Percentiles rank a stretch among this genome's conserved stretches.
phyloP scores from a whole-genome alignment of 2,113 vertebrate genomes.

The Archilochus colubris region DNA sequence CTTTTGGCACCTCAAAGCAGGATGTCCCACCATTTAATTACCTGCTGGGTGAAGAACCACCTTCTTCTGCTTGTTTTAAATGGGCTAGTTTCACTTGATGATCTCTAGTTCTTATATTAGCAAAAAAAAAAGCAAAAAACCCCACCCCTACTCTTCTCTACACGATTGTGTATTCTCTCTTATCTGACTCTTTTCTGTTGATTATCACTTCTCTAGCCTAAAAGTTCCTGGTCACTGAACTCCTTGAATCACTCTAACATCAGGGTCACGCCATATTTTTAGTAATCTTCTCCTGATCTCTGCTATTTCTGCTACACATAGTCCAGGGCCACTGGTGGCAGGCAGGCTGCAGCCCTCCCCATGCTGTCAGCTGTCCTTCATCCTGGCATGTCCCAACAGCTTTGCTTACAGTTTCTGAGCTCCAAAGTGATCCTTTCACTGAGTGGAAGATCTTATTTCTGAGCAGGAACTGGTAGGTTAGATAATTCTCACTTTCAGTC shows the following conservation, averaged over 20 bases:
- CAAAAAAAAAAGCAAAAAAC: not conserved
- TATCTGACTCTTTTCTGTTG: not conserved
- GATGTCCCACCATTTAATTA: not conserved
- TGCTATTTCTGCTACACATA: not conserved
- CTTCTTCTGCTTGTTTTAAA: not conserved
- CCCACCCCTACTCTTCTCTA: not conserved
- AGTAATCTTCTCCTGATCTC: not conserved
- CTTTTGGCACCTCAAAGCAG: not conserved
- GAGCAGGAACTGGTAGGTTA: not conserved
- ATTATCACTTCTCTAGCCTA: not conserved
- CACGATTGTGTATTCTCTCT: not conserved
- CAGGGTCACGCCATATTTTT: not conserved
- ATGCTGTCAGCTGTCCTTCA: fast-evolving
- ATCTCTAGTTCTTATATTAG: slow-evolving; percentile 3
- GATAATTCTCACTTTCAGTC: not conserved
- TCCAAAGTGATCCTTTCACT: not conserved
- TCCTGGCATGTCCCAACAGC: not conserved
- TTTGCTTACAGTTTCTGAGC: not conserved
- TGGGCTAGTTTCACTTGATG: not conserved
- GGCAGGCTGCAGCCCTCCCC: not conserved
- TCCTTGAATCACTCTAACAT: not conserved
- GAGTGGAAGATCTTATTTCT: not conserved
- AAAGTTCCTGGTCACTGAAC: not conserved
- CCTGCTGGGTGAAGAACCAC: not conserved
- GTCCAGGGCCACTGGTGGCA: fast-evolving